phyloP scores from a whole-genome alignment of 1,140 invertebrate genomes.

The Heliconius himera region DNA sequence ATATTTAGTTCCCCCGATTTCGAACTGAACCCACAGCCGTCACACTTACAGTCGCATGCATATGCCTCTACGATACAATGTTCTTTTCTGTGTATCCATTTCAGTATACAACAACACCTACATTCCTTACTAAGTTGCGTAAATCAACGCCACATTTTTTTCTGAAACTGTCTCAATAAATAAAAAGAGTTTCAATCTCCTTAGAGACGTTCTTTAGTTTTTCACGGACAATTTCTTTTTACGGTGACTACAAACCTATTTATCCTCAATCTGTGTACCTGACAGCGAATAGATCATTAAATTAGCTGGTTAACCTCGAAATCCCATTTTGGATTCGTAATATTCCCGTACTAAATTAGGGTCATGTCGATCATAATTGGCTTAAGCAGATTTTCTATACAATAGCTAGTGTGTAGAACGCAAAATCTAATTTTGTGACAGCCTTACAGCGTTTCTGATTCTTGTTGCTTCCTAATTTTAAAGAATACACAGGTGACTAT shows the following conservation, averaged over 20 bases:
- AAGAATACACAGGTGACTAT: no score
- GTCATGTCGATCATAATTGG: constrained; percentile 8
- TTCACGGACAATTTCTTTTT: background rate
- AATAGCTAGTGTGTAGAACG: background rate
- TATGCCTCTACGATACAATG: no score
- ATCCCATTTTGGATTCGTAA: constrained; percentile 1
- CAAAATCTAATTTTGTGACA: background rate
- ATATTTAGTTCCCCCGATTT: no score
- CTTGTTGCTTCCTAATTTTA: background rate
- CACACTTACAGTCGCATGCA: no score
- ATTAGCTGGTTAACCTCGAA: constrained; percentile 10
- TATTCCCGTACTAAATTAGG: background rate
- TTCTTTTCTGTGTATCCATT: no score
- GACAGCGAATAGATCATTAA: constrained; percentile 12
- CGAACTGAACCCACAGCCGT: no score
- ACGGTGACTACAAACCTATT: background rate
- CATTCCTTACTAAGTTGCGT: background rate
- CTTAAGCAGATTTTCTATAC: background rate
- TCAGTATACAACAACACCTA: no score
- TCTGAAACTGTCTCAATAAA: background rate
- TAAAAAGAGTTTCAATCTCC: background rate
- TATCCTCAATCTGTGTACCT: background rate
- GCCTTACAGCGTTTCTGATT: background rate
- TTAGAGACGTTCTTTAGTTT: background rate
- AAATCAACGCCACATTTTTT: background rate